These are phyloP conservation scores for Lycaena phlaeas DNA, from an alignment of 2,888 invertebrate genomes.

Conservation along the genomic window DNA sequence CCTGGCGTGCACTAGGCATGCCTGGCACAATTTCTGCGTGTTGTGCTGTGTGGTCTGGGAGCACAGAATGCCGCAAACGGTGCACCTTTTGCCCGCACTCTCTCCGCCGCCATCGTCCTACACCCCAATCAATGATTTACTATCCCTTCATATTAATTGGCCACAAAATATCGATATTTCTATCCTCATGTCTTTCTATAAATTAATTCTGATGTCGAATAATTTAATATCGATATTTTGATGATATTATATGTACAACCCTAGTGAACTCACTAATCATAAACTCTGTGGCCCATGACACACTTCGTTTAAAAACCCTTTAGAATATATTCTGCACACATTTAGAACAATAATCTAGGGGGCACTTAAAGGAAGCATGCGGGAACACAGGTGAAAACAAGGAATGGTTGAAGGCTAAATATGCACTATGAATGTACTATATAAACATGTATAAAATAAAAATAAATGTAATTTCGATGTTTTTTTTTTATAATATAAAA, in stretches of 20 bases:
- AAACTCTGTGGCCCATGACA: conserved; percentile 34
- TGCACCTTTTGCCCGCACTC: conserved; percentile 58
- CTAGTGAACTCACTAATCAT: background rate
- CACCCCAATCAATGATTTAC: conserved; percentile 64
- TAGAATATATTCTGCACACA: conserved; percentile 69
- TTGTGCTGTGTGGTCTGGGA: conserved; percentile 65
- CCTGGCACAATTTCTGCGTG: conserved; percentile 70
- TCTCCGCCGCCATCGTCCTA: conserved; percentile 65
- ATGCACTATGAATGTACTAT: conserved; percentile 5
- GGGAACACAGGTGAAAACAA: conserved; percentile 34
- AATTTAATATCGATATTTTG: conserved; percentile 4
- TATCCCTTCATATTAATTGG: conserved; percentile 31
- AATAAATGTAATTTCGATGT: too few relatives aligned
- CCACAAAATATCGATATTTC: conserved; percentile 6
- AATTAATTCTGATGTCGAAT: conserved; percentile 9
- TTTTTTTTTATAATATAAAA: too few relatives aligned
- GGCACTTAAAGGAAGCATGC: conserved; percentile 73
- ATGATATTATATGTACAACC: conserved; percentile 3
- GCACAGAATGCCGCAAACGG: conserved; percentile 69
- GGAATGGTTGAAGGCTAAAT: conserved; percentile 21
- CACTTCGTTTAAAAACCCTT: conserved; percentile 70
- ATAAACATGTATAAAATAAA: too few relatives aligned
- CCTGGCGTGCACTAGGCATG: conserved; percentile 74
- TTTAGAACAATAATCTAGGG: conserved; percentile 48
- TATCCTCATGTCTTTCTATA: background rate